Percentiles rank a stretch among this genome's conserved stretches.
These are phyloP conservation scores for Labrus mixtus DNA, from an alignment of 2,113 vertebrate genomes.

Conservation along the genomic window DNA sequence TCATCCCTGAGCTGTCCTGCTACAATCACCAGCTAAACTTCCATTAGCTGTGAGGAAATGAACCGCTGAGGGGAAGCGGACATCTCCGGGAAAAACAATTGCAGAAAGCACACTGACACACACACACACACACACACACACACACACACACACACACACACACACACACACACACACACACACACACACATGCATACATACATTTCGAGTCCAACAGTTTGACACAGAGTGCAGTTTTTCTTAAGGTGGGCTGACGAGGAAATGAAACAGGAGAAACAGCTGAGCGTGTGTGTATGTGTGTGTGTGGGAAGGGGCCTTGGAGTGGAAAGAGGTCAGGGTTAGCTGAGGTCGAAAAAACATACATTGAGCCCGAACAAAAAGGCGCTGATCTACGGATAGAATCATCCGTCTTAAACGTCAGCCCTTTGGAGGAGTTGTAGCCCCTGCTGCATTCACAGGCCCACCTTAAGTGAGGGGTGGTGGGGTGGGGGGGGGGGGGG, in stretches of 20 bases:
- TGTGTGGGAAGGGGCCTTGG: background rate
- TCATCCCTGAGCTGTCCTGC: background rate
- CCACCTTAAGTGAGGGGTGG: conserved; percentile 52
- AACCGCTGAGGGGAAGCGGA: conserved; percentile 39
- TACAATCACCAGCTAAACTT: conserved; percentile 27
- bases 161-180: background rate
- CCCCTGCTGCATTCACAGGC: background rate
- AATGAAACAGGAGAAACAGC: background rate
- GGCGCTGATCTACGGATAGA: background rate
- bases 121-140: background rate
- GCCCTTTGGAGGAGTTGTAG: background rate
- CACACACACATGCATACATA: background rate
- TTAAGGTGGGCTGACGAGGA: conserved; percentile 55
- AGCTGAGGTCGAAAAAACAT: background rate
- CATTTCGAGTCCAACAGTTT: conserved; percentile 11
- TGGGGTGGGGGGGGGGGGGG: too few species aligned
- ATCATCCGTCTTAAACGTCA: background rate
- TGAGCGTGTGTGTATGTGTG: background rate
- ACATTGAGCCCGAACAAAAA: background rate
- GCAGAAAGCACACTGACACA: background rate
- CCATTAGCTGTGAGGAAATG: conserved; percentile 40
- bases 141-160: background rate
- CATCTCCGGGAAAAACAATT: conserved; percentile 36
- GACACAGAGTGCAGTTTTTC: conserved; percentile 19
- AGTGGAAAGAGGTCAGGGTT: background rate